Evolutionary conservation across 2,888 invertebrate species (phyloP), one percentile per base, ranked within the genome.

Genomic region (Cryptophagus acutangulus): DNA sequence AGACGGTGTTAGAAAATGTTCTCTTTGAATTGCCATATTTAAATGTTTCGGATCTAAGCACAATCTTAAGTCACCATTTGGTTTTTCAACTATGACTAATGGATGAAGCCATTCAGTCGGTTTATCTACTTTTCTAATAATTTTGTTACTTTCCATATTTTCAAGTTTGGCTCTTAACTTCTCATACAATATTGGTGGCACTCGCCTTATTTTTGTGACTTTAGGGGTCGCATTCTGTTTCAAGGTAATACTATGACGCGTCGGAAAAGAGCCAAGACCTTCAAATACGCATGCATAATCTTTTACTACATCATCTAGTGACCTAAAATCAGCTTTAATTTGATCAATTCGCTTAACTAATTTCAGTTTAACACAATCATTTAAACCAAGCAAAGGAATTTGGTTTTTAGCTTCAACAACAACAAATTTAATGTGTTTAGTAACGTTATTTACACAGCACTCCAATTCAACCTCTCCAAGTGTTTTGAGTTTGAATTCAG

Each of bases 1-100:
- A 17, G 10, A 42, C 17, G 41, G 38, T 15, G 44, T 36, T 33
- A 43, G 35, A 18, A 24, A 45, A 17, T 37, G 12, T 6, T 41
- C 28, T 24, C 34, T 37, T 33, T 45, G 43, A 14, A 41, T 42
- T n/a, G 16, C 35, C 33, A 40, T 39, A 39, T 51, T 51, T 34
- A 51, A 28, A 37, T 51, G 25, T 34, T 31, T 29, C 2, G 46
- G 45, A 35, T 51, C 51, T 37, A 51, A 31, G 29, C 51, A 51
- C n/a, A 51, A 42, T 13, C 47, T 26, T 30, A 51, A 14, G 2
- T 41, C 38, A 9, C 26, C 38, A 37, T 49, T 40, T 6, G 14
- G 6, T 44, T 51, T 51, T 30, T 36, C 36, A 9, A 48, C 45
- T 35, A 51, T 12, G 10, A 51, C 49, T 13, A 34, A 41, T 2